Evolutionary conservation across 1,140 invertebrate species (phyloP), one percentile per base, ranked within the genome.

Genomic region (Drosophila kanapiae): DNA sequence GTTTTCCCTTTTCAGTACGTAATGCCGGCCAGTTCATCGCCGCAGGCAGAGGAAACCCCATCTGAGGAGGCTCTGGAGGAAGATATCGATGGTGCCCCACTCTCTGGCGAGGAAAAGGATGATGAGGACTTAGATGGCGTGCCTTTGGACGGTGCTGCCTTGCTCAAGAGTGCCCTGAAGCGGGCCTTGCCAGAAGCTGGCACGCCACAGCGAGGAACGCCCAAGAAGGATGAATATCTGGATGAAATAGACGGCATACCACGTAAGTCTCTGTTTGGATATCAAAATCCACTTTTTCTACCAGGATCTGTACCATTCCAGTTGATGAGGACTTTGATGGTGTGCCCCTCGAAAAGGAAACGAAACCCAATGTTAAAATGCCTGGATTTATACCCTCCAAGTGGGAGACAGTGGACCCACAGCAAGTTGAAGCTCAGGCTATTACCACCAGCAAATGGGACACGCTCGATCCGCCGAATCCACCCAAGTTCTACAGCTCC

Each of bases 381-480:
- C 95, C 95, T 13, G 95, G 94, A 38, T 97, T 97, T 94, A 96
- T 98, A 42, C 96, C 97, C 9, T 98, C 98, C 0, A 97, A 98
- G 91, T 99, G 98, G 98, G 98, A 99, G 95, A 98, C 96, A 31
- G 97, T 99, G 7, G 97, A 98, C 93, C 97, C 97, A 2, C 95
- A 97, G 91, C 90, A 93, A 48, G 86, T 93, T 31, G 96, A 97
- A 93, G 96, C 96, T 14, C 97, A 98, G 93, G 97, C 97, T 23
- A 97, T 97, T 94, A 97, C 97, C 3, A 97, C 96, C 4, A 97
- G 96, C 68, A 97, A 98, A 92, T 98, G 97, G 97, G 97, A 98
- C 90, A 90, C 93, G 16, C 61, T 94, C 18, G 93, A 94, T 79
- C 91, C 92, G 0, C 92, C 92, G n/a, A 80, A 91, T 56, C 88